These are phyloP conservation scores for Eristalis pertinax DNA, from an alignment of 2,888 invertebrate species.

Conservation along the genomic window DNA sequence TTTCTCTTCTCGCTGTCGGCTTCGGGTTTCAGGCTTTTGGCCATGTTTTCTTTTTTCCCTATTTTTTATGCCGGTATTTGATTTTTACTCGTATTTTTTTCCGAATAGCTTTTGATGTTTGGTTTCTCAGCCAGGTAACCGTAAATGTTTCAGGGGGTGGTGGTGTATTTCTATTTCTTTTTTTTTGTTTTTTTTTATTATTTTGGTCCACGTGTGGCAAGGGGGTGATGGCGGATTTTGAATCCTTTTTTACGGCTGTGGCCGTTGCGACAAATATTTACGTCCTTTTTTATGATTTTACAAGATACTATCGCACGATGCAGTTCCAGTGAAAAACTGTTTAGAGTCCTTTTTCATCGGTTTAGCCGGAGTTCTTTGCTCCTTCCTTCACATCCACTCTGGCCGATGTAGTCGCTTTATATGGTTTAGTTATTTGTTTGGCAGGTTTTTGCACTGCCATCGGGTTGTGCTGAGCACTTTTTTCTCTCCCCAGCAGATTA, in stretches of 20 bases:
- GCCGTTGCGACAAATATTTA: constrained; percentile 70
- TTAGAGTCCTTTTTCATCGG: constrained; percentile 17
- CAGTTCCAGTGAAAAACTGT: constrained; percentile 64
- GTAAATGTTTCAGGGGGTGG: neutral
- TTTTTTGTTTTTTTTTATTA: too few species aligned
- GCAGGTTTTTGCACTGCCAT: constrained; percentile 48
- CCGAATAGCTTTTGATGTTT: constrained; percentile 8
- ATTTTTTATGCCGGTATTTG: constrained; percentile 20
- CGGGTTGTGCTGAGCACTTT: constrained; percentile 34
- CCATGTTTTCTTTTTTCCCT: neutral
- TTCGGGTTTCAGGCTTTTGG: constrained; percentile 19
- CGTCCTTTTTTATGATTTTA: constrained; percentile 69
- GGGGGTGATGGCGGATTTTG: constrained; percentile 23
- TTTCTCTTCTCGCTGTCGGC: neutral
- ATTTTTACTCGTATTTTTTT: constrained; percentile 10
- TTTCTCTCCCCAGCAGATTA: constrained; percentile 37
- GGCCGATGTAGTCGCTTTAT: constrained; percentile 57
- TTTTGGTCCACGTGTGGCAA: constrained; percentile 53
- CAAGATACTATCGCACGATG: constrained; percentile 59
- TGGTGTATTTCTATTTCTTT: constrained; percentile 20
- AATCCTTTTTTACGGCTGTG: constrained; percentile 50
- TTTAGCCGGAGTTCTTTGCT: constrained; percentile 8
- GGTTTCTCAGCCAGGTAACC: constrained; percentile 48
- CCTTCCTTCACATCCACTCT: constrained; percentile 2
- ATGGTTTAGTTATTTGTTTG: constrained; percentile 67